phyloP scores from a whole-genome alignment of 2,888 invertebrate genomes.

The Cerastoderma edule region DNA sequence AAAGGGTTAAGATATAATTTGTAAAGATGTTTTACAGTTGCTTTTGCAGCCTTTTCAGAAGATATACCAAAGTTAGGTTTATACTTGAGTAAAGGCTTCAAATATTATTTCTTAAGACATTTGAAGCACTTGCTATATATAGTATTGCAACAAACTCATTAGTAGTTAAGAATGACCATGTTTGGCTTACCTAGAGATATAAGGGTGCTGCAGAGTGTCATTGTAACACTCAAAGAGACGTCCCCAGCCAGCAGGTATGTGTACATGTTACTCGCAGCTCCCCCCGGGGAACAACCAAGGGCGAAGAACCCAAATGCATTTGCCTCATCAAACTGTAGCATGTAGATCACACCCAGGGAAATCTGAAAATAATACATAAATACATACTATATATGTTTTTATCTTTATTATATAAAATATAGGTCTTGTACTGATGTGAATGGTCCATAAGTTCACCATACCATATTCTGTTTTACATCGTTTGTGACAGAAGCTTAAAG shows the following conservation, averaged over 20 bases:
- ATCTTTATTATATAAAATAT: too few relatives aligned
- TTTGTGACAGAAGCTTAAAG: too few relatives aligned
- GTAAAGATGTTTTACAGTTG: not conserved
- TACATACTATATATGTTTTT: not conserved
- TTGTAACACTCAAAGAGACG: conserved; percentile 95
- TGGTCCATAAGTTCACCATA: too few relatives aligned
- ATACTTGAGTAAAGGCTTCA: too few relatives aligned
- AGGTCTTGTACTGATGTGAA: too few relatives aligned
- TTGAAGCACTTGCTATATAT: too few relatives aligned
- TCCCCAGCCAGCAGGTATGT: conserved; percentile 96
- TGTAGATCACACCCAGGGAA: conserved; percentile 65
- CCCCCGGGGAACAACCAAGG: conserved; percentile 85
- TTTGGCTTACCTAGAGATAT: conserved; percentile 90
- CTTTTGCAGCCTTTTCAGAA: conserved; percentile 1
- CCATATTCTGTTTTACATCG: too few relatives aligned
- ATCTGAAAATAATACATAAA: conserved; percentile 61
- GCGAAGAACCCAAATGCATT: conserved; percentile 84
- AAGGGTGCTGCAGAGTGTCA: conserved; percentile 96
- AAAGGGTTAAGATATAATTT: too few relatives aligned
- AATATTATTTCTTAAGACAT: too few relatives aligned
- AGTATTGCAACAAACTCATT: too few relatives aligned
- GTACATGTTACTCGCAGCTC: conserved; percentile 99
- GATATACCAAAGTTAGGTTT: too few relatives aligned
- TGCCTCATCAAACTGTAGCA: conserved; percentile 69
- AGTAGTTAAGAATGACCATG: not conserved